A percentile compares a stretch with the other conserved stretches of the same genome.
Conservation (phyloP, 2,888 invertebrate species). For the Himalopsyche japonica region DNA sequence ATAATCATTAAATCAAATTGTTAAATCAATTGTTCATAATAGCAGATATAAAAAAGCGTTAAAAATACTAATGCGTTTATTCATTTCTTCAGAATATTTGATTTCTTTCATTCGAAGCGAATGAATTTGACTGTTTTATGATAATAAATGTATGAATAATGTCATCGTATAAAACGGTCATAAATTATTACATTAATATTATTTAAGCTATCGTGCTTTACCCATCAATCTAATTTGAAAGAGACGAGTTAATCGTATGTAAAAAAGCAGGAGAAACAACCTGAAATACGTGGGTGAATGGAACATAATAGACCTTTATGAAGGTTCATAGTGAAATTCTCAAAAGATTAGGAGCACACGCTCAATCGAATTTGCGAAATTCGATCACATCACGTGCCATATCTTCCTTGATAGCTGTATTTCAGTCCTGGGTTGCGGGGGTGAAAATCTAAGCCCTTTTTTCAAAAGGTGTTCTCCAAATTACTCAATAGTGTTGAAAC, state of each 20-base stretch:
- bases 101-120: no score
- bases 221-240: no score
- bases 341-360: not conserved
- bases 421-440: not conserved
- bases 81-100: no score
- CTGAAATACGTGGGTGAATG: not conserved
- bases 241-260: not conserved
- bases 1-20: no score
- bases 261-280: not conserved
- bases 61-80: no score
- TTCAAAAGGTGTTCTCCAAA: not conserved
- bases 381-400: not conserved
- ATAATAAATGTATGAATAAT: no score
- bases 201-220: no score
- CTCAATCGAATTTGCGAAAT: not conserved
- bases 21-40: no score
- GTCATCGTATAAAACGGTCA: no score
- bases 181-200: no score
- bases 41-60: no score
- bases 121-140: no score
- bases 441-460: not conserved
- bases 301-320: not conserved
- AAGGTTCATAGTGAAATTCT: not conserved
- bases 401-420: not conserved
- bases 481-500: not conserved